These are phyloP conservation scores for Trididemnum clinides DNA, from an alignment of 23 tunicate genomes.

Conservation along the genomic window DNA sequence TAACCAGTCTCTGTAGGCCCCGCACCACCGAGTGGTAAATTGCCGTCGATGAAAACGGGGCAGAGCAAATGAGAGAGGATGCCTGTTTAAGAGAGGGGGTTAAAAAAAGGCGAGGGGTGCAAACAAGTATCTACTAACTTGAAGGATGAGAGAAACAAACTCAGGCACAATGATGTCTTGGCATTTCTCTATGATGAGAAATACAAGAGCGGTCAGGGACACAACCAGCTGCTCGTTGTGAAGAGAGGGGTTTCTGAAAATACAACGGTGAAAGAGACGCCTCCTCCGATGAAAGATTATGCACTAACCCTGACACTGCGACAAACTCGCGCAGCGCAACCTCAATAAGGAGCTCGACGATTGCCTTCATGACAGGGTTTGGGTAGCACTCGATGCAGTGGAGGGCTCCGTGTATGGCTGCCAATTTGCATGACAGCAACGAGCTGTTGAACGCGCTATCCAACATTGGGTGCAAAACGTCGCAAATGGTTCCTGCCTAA, in stretches of 20 bases:
- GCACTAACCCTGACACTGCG: slow-evolving; percentile 33
- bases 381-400: slow-evolving; percentile 74
- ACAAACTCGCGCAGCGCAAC: slow-evolving; percentile 40
- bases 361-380: slow-evolving; percentile 12
- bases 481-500: not conserved
- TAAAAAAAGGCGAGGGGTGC: not conserved
- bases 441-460: slow-evolving; percentile 47
- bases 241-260: slow-evolving; percentile 38
- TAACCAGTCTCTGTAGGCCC: slow-evolving; percentile 62
- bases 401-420: slow-evolving; percentile 68
- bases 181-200: slow-evolving; percentile 44
- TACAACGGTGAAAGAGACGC: not conserved
- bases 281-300: no score
- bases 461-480: not conserved
- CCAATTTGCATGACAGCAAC: slow-evolving; percentile 51
- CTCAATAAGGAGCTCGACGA: slow-evolving; percentile 44
- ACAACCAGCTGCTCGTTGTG: slow-evolving; percentile 55
- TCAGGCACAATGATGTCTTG: slow-evolving; percentile 50
- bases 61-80: slow-evolving; percentile 28
- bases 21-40: slow-evolving; percentile 60
- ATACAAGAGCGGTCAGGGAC: slow-evolving; percentile 46
- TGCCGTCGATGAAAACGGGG: slow-evolving; percentile 38
- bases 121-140: not conserved
- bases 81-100: slow-evolving; percentile 26
- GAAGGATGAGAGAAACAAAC: slow-evolving; percentile 39